A percentile compares a stretch with the other conserved stretches of the same genome.
Evolutionary conservation across 2,888 invertebrate genomes (phyloP).

Genomic region (Hololepta plana): DNA sequence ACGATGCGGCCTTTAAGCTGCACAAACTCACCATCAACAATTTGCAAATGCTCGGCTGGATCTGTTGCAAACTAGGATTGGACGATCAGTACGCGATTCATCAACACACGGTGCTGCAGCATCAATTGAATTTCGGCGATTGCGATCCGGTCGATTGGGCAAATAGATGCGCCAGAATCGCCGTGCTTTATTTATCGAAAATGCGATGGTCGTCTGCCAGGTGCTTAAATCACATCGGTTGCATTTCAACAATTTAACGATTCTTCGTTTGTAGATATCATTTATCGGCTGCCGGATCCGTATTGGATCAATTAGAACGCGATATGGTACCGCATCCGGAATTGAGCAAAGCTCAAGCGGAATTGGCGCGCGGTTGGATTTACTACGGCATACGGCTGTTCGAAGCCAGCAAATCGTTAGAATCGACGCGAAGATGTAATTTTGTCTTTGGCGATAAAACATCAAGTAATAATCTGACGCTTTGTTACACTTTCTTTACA

Average conservation of each 20-base stretch:
- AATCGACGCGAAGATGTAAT: conserved; percentile 11
- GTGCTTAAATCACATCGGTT: conserved; percentile 10
- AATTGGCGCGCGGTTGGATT: conserved; percentile 39
- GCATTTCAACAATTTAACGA: too few relatives aligned
- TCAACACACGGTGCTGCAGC: conserved; percentile 35
- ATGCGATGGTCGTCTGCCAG: conserved; percentile 18
- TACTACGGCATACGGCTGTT: conserved; percentile 40
- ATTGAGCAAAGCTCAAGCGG: conserved; percentile 17
- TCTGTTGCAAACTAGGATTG: conserved; percentile 36
- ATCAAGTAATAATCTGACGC: too few relatives aligned
- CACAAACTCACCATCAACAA: conserved; percentile 41
- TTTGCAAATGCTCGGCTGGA: conserved; percentile 41
- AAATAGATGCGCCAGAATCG: conserved; percentile 32
- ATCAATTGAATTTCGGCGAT: conserved; percentile 36
- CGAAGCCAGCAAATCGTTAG: conserved; percentile 29
- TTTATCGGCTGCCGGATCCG: conserved; percentile 39
- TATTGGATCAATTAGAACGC: conserved; percentile 36
- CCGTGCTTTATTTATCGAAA: conserved; percentile 28
- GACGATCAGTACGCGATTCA: conserved; percentile 33
- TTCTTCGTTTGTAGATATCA: conserved; percentile 40
- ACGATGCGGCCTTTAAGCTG: conserved; percentile 30
- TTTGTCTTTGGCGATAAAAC: conserved; percentile 16
- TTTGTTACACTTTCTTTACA: too few relatives aligned
- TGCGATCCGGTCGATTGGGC: conserved; percentile 40
- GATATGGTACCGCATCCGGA: conserved; percentile 19